Evolutionary conservation across 1,140 invertebrate species (phyloP).

Genomic region (Ips nitidus): DNA sequence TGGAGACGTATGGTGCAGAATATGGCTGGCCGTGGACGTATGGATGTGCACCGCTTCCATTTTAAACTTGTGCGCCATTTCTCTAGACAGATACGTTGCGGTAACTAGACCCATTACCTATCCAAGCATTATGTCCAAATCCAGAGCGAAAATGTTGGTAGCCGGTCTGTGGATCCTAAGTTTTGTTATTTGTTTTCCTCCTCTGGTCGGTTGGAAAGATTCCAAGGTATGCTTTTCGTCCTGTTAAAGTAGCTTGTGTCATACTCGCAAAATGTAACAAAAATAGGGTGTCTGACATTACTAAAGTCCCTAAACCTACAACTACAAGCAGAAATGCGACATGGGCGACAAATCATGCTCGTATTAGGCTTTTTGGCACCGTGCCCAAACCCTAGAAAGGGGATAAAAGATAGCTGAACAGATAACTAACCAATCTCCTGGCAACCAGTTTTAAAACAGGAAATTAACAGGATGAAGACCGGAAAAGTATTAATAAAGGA

Average conservation of each 20-base stretch:
- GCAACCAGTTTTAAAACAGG: too few relatives aligned
- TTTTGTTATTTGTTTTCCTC: slow-evolving; percentile 96
- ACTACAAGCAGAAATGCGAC: too few relatives aligned
- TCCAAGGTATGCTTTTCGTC: slow-evolving; percentile 60
- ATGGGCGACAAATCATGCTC: too few relatives aligned
- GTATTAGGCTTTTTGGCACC: too few relatives aligned
- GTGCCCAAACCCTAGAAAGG: too few relatives aligned
- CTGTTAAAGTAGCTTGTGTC: neutral
- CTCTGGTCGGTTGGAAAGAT: slow-evolving; percentile 92
- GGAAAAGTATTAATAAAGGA: too few relatives aligned
- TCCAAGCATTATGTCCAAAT: slow-evolving; percentile 88
- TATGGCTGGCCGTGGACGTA: slow-evolving; percentile 93
- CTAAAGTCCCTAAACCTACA: too few relatives aligned
- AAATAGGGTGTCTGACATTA: too few relatives aligned
- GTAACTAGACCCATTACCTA: slow-evolving; percentile 93
- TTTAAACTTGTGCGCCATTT: slow-evolving; percentile 89
- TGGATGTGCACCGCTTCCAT: slow-evolving; percentile 97
- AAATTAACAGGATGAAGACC: too few relatives aligned
- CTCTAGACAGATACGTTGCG: slow-evolving; percentile 90
- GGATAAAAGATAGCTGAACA: too few relatives aligned
- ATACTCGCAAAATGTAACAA: too few relatives aligned
- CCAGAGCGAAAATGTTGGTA: slow-evolving; percentile 84
- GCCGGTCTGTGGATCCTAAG: slow-evolving; percentile 91
- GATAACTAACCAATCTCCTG: too few relatives aligned
- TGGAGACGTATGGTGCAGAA: slow-evolving; percentile 87